Percentiles rank a stretch among this genome's conserved stretches.
Evolutionary conservation across 2,113 vertebrate genomes (phyloP).

Genomic region (Trogon surrucura): DNA sequence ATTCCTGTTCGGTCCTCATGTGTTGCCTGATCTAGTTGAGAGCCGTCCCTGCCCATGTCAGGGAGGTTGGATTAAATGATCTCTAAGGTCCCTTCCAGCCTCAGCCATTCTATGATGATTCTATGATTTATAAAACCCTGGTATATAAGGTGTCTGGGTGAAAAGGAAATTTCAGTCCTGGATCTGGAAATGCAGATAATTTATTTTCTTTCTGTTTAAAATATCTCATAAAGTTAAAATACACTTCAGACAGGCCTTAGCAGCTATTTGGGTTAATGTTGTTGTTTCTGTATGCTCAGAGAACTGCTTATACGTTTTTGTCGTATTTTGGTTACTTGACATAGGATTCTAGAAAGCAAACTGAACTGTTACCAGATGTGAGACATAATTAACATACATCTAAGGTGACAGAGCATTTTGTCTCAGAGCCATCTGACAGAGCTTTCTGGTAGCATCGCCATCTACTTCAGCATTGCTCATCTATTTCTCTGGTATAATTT

Average conservation of each 20-base stretch:
- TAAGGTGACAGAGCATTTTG: not conserved
- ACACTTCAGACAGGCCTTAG: not conserved
- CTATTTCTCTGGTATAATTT: not conserved
- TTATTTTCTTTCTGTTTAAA: not conserved
- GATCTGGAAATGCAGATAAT: not conserved
- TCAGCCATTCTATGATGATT: no score
- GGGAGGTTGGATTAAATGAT: no score
- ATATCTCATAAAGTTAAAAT: not conserved
- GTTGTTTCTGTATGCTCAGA: not conserved
- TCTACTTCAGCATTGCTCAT: not conserved
- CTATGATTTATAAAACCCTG: slow-evolving; percentile 12
- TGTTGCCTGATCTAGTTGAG: no score
- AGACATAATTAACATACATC: not conserved
- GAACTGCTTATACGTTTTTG: not conserved
- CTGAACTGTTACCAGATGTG: not conserved
- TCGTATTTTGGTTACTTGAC: not conserved
- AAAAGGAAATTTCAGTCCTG: slow-evolving; percentile 14
- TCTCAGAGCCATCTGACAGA: not conserved
- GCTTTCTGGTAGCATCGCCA: not conserved
- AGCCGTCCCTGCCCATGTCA: no score
- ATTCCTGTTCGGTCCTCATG: no score
- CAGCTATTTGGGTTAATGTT: not conserved
- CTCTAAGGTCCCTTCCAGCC: no score
- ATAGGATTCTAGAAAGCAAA: not conserved
- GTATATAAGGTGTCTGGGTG: not conserved